phyloP scores from a whole-genome alignment of 2,797 vertebrate species.

The Anolis apletophallus region DNA sequence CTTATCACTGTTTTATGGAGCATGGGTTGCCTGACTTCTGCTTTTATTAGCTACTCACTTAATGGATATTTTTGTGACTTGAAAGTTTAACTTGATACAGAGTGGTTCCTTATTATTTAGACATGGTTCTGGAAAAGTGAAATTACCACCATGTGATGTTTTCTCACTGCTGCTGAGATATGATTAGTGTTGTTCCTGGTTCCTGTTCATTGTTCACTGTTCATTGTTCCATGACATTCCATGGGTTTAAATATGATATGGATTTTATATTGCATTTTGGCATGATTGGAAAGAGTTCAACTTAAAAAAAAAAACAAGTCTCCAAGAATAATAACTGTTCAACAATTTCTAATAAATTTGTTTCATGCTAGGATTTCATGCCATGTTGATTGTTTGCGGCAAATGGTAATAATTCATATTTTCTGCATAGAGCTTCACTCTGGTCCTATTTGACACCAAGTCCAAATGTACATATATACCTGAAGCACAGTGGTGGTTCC shows the following conservation, averaged over 20 bases:
- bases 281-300: neutral
- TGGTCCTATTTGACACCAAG: no score
- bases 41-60: neutral
- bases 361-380: no score
- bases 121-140: neutral
- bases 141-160: neutral
- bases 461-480: no score
- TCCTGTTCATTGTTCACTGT: neutral
- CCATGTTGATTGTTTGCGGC: no score
- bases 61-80: neutral
- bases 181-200: accelerated
- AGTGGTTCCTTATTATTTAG: neutral
- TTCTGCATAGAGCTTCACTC: no score
- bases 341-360: no score
- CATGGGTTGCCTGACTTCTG: neutral
- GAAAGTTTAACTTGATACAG: neutral
- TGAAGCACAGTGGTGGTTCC: no score
- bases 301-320: neutral
- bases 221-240: neutral
- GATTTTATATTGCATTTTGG: neutral
- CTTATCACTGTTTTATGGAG: neutral
- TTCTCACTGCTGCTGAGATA: neutral
- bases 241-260: neutral
- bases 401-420: no score
- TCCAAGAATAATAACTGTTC: neutral